Evolutionary conservation across 2,888 invertebrate genomes (phyloP).

Genomic region (Cynaeus angustus): DNA sequence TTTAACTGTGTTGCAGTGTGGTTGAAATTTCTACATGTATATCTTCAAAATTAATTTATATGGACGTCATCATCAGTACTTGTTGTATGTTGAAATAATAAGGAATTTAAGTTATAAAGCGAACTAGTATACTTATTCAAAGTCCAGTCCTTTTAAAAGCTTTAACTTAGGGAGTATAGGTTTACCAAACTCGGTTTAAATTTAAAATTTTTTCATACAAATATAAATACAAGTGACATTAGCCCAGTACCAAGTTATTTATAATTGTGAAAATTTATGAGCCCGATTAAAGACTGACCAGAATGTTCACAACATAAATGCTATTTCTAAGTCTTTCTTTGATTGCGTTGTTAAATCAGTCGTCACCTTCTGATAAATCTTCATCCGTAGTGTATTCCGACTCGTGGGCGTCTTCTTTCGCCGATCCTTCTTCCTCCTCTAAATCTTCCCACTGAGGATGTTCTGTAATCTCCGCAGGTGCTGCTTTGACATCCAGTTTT

Average conservation of each 20-base stretch:
- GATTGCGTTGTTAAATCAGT: slow-evolving; percentile 46
- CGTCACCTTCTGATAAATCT: slow-evolving; percentile 74
- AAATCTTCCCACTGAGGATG: slow-evolving; percentile 99
- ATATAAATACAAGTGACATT: slow-evolving; percentile 50
- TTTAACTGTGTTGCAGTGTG: slow-evolving; percentile 13
- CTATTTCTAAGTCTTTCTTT: slow-evolving; percentile 46
- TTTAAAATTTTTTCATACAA: slow-evolving; percentile 46
- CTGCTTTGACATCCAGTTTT: slow-evolving; percentile 98
- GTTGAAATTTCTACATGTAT: slow-evolving; percentile 10
- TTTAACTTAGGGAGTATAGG: neutral
- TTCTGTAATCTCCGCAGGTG: slow-evolving; percentile 89
- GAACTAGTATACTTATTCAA: slow-evolving; percentile 13
- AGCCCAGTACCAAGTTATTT: slow-evolving; percentile 46
- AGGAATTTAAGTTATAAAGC: slow-evolving; percentile 14
- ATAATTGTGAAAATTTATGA: slow-evolving; percentile 36
- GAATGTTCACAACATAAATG: slow-evolving; percentile 47
- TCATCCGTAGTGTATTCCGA: slow-evolving; percentile 82
- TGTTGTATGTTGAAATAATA: slow-evolving; percentile 47
- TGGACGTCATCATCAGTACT: slow-evolving; percentile 31
- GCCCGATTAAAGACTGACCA: slow-evolving; percentile 35
- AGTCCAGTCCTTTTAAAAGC: slow-evolving; percentile 8
- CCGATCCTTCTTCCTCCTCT: slow-evolving; percentile 83
- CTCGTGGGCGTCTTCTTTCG: slow-evolving; percentile 77
- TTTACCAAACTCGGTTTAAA: slow-evolving; percentile 1
- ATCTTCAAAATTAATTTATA: slow-evolving; percentile 21